These are phyloP conservation scores for Asteroscopus sphinx DNA, from an alignment of 2,888 invertebrate species.

Conservation along the genomic window DNA sequence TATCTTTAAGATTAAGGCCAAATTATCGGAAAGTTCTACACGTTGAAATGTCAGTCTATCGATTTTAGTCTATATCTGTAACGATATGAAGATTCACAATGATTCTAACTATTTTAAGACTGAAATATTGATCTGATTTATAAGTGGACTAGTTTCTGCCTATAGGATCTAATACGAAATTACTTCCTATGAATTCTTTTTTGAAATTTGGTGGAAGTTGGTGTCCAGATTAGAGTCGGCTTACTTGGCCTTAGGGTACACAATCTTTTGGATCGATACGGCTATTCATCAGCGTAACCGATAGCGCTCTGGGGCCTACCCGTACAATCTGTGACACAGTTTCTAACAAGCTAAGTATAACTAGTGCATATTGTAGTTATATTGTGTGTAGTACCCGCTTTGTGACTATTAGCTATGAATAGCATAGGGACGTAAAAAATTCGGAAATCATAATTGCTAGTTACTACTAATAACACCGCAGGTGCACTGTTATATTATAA, in stretches of 20 bases:
- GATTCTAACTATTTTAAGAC: slow-evolving; percentile 8
- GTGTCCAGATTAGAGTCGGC: too few species aligned
- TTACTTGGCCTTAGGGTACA: slow-evolving; percentile 1
- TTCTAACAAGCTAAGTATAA: slow-evolving; percentile 7
- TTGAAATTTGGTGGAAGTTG: too few species aligned
- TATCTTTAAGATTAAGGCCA: slow-evolving; percentile 30
- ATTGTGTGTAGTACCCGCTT: too few species aligned
- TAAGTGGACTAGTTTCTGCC: background rate
- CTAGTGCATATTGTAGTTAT: too few species aligned
- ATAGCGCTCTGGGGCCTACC: slow-evolving; percentile 11
- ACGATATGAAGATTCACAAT: background rate
- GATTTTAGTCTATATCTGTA: slow-evolving; percentile 30
- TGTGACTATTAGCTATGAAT: too few species aligned
- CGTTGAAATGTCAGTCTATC: slow-evolving; percentile 37
- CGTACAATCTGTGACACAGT: slow-evolving; percentile 21
- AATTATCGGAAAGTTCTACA: slow-evolving; percentile 25
- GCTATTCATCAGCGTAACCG: slow-evolving; percentile 15
- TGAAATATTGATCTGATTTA: slow-evolving; percentile 7
- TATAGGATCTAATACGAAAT: too few species aligned
- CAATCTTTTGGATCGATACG: slow-evolving; percentile 13
- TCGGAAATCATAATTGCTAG: too few species aligned
- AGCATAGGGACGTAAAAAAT: too few species aligned
- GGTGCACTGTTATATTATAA: too few species aligned
- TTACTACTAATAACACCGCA: too few species aligned
- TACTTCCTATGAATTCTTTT: background rate